Percentiles rank a stretch among this genome's conserved stretches.
phyloP scores from a whole-genome alignment of 2,113 vertebrate genomes.

The Sapayoa aenigma region DNA sequence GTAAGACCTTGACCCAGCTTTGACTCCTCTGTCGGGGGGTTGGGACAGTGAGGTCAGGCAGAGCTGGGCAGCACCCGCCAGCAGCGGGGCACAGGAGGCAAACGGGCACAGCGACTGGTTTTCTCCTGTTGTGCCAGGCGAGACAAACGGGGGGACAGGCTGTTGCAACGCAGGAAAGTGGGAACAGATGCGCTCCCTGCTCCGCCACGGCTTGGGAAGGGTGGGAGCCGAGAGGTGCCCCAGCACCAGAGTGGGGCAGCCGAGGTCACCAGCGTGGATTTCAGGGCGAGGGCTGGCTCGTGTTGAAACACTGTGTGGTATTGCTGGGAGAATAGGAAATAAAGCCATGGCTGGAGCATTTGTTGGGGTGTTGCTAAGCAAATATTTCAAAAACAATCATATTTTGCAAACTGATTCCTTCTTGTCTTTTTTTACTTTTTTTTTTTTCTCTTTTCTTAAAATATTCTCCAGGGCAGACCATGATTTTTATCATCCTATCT shows the following conservation, averaged over 20 bases:
- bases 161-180: not conserved
- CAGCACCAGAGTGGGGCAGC: not conserved
- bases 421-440: not conserved
- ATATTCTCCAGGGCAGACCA: not conserved
- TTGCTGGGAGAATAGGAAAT: constrained; percentile 17
- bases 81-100: not conserved
- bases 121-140: not conserved
- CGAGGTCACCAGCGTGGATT: constrained; percentile 34
- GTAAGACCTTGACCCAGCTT: not conserved
- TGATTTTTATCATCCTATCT: not conserved
- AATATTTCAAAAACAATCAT: constrained; percentile 16
- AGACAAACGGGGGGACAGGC: not conserved
- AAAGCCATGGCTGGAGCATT: not conserved
- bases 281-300: not conserved
- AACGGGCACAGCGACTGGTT: not conserved
- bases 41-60: not conserved
- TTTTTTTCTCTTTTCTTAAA: not conserved
- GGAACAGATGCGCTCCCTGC: constrained; percentile 3
- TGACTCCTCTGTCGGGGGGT: accelerated
- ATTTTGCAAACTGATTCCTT: constrained; percentile 36
- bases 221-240: not conserved
- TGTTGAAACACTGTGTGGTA: not conserved
- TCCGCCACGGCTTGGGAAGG: not conserved
- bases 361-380: constrained; percentile 42
- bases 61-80: not conserved